Percentiles rank a stretch among this genome's conserved stretches.
phyloP scores from a whole-genome alignment of 64 coral and sea anemone genomes.

The Montipora cactus region DNA sequence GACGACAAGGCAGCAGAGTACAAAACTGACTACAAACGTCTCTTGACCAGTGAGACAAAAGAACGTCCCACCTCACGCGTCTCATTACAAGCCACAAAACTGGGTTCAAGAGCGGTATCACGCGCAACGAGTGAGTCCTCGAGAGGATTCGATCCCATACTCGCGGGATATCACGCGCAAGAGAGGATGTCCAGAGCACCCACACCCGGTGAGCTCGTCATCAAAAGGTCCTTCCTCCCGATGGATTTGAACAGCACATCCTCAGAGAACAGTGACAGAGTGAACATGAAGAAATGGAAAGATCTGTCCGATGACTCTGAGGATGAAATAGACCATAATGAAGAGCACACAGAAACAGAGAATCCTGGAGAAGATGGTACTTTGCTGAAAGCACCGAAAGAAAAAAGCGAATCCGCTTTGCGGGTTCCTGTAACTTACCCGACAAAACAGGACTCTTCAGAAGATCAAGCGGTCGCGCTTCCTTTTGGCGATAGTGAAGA shows the following conservation, averaged over 20 bases:
- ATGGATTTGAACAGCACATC: conserved; percentile 94
- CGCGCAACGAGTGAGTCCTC: conserved; percentile 65
- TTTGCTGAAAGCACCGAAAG: not conserved
- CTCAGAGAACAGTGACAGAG: conserved; percentile 79
- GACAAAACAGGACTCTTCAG: not conserved
- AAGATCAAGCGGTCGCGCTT: not conserved
- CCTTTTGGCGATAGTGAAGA: not conserved
- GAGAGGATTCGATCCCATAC: conserved; percentile 95
- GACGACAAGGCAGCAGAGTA: conserved; percentile 71
- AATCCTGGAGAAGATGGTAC: not conserved
- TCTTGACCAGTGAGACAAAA: conserved; percentile 66
- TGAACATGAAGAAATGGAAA: conserved; percentile 67
- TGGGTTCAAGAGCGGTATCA: conserved; percentile 36
- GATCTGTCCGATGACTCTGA: conserved; percentile 63
- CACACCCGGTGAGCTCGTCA: conserved; percentile 69
- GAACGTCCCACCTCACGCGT: not conserved
- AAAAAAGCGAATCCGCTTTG: not conserved
- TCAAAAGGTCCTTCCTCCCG: conserved; percentile 83
- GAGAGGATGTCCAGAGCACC: conserved; percentile 79
- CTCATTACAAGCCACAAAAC: conserved; percentile 56
- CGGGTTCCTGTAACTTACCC: not conserved
- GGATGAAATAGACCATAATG: conserved; percentile 20
- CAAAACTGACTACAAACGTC: conserved; percentile 71
- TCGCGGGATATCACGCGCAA: conserved; percentile 89
- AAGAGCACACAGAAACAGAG: not conserved